Percentiles rank a stretch among this genome's conserved stretches.
phyloP scores from a whole-genome alignment of 1,140 invertebrate genomes.

The Tyrophagus putrescentiae region DNA sequence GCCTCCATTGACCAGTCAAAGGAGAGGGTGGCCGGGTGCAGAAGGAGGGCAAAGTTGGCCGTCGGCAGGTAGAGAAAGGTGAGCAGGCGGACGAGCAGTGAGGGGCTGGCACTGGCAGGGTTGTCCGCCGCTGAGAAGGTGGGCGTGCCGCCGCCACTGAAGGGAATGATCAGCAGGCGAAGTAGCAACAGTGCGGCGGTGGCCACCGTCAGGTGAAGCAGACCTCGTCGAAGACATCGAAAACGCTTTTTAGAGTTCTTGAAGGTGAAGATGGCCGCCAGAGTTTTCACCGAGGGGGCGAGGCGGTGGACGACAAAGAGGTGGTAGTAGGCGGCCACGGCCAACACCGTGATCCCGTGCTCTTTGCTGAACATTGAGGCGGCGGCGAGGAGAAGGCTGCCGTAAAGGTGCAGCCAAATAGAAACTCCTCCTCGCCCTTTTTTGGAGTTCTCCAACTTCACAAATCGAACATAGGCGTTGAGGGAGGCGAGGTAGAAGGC shows the following conservation, averaged over 20 bases:
- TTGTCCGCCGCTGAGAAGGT: constrained; percentile 35
- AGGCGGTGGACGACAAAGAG: constrained; percentile 38
- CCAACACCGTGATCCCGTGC: constrained; percentile 74
- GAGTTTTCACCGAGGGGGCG: constrained; percentile 1
- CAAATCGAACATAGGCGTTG: constrained; percentile 43
- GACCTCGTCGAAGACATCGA: constrained; percentile 43
- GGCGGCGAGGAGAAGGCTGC: constrained; percentile 24
- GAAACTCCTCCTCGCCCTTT: too few species aligned
- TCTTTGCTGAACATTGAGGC: constrained; percentile 69
- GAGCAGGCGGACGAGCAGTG: constrained; percentile 37
- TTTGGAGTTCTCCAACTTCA: constrained; percentile 24
- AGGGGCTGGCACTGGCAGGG: constrained; percentile 34
- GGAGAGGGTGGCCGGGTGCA: constrained; percentile 64
- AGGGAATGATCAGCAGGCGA: constrained; percentile 31
- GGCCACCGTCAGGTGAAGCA: constrained; percentile 43
- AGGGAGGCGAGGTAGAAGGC: constrained; percentile 38
- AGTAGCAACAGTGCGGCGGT: constrained; percentile 30
- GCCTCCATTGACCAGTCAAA: constrained; percentile 95
- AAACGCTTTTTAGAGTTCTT: constrained; percentile 37
- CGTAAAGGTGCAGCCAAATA: constrained; percentile 20
- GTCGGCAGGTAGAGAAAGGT: constrained; percentile 76
- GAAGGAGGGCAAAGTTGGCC: constrained; percentile 63
- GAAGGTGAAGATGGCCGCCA: not conserved
- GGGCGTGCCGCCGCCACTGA: constrained; percentile 28
- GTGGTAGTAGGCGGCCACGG: constrained; percentile 68